Evolutionary conservation across 1,140 invertebrate genomes (phyloP).

Genomic region (Dinoponera quadriceps): DNA sequence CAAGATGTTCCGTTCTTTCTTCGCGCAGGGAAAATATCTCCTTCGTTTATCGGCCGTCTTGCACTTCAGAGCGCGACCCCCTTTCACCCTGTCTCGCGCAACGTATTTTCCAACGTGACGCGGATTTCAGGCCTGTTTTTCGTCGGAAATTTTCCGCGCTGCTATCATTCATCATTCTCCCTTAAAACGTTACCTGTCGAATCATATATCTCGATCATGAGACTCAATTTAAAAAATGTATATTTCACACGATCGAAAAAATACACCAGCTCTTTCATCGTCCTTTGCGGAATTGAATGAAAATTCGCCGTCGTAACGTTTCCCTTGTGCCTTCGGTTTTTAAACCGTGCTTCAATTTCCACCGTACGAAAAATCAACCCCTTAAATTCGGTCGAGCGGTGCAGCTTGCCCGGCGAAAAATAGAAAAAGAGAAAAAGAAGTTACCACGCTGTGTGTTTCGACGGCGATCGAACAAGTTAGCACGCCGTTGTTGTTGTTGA

Average conservation of each 20-base stretch:
- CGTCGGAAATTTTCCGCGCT: not conserved
- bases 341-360: not conserved
- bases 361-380: not conserved
- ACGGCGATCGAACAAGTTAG: conserved; percentile 26
- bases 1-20: conserved; percentile 57
- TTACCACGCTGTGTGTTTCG: conserved; percentile 20
- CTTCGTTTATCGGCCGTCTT: conserved; percentile 26
- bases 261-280: not conserved
- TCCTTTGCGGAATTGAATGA: not conserved
- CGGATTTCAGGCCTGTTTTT: not conserved
- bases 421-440: not conserved
- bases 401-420: conserved; percentile 2
- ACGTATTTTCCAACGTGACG: conserved; percentile 4
- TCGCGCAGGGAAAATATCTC: conserved; percentile 13
- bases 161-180: not conserved
- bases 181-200: not conserved
- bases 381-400: conserved; percentile 2
- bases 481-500: conserved; percentile 18
- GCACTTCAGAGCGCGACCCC: not conserved
- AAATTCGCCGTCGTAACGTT: not conserved
- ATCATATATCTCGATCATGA: not conserved
- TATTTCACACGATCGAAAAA: no score
- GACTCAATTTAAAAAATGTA: not conserved
- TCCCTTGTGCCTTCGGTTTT: not conserved
- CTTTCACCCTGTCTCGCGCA: conserved; percentile 7